Percentiles rank a stretch among this genome's conserved stretches.
phyloP scores from a whole-genome alignment of 2,113 vertebrate species.

The Oxygymnocypris stewartii region DNA sequence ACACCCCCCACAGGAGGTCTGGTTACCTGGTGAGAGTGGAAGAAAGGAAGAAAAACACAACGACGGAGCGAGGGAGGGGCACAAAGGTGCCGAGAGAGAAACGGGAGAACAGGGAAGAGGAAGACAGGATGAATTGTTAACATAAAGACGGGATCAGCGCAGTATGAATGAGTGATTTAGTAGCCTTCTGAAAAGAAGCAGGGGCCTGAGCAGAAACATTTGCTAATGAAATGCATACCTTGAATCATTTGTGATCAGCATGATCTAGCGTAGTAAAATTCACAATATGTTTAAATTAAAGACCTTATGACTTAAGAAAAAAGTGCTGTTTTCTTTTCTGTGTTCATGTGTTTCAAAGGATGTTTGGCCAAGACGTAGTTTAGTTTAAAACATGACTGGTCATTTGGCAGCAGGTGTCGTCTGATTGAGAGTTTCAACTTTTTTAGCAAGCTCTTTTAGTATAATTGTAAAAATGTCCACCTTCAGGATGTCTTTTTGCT shows the following conservation, averaged over 20 bases:
- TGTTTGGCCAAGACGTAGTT: not conserved
- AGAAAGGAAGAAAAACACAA: constrained; percentile 67
- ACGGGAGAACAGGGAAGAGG: constrained; percentile 55
- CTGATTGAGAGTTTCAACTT: not conserved
- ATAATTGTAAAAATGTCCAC: not conserved
- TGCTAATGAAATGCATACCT: not conserved
- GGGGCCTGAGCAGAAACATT: not conserved
- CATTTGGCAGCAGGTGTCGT: too few relatives aligned
- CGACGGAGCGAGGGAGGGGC: constrained; percentile 40
- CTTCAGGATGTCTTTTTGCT: not conserved
- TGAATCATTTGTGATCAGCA: not conserved
- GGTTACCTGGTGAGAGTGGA: constrained; percentile 78
- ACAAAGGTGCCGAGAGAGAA: constrained; percentile 67
- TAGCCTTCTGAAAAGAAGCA: not conserved
- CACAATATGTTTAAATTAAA: not conserved
- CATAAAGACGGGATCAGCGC: constrained; percentile 42
- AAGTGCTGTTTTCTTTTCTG: not conserved
- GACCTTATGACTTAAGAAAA: not conserved
- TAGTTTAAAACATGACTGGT: too few relatives aligned
- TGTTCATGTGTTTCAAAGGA: too few relatives aligned
- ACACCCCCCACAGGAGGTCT: constrained; percentile 76
- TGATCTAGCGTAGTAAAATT: not conserved
- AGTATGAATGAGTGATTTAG: constrained; percentile 43
- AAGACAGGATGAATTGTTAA: constrained; percentile 51
- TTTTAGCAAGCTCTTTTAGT: not conserved